Conservation (phyloP, 2,113 vertebrate species). For the Rhagologus leucostigma region DNA sequence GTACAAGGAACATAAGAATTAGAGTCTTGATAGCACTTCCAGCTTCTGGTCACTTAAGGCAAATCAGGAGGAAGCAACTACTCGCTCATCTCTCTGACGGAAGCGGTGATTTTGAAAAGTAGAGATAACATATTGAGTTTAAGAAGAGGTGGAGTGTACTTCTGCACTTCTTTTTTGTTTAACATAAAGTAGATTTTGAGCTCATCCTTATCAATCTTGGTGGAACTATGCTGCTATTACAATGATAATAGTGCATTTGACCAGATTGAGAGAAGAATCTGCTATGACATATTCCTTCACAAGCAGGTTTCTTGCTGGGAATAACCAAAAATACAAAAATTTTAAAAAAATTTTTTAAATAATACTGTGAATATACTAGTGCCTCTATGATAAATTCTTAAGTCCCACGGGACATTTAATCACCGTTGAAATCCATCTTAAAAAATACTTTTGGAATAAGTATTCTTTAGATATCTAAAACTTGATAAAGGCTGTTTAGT, state of each 20-base stretch:
- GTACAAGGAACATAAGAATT: not conserved
- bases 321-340: not conserved
- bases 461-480: not conserved
- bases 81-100: not conserved
- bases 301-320: not conserved
- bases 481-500: not conserved
- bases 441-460: not conserved
- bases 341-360: not conserved
- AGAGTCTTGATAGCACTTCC: not conserved
- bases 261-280: not conserved
- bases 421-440: not conserved
- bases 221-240: not conserved
- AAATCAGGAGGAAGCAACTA: not conserved
- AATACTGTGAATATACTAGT: not conserved
- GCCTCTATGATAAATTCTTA: not conserved
- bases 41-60: not conserved
- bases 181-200: not conserved
- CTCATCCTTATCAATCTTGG: not conserved
- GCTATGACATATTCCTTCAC: not conserved
- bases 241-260: not conserved
- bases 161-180: not conserved
- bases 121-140: fast-evolving
- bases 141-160: not conserved
- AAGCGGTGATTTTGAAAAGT: not conserved
- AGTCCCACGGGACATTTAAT: not conserved